These are phyloP conservation scores for Andrena hattorfiana DNA, from an alignment of 2,888 invertebrate species.

Conservation along the genomic window DNA sequence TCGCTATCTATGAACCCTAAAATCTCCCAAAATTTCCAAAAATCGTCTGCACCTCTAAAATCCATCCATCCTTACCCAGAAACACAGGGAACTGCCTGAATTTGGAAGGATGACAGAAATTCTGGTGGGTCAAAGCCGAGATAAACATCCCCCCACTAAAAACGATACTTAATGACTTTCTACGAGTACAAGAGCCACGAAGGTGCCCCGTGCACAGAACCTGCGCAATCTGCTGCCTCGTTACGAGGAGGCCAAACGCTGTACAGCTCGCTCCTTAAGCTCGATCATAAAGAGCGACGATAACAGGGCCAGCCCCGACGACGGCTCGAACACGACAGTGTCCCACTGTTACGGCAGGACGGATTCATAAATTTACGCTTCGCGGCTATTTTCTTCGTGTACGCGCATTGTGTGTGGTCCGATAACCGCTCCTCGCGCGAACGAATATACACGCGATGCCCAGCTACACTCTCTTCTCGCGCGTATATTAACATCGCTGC, in stretches of 20 bases:
- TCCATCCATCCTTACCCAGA: not conserved
- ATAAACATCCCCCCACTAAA: constrained; percentile 42
- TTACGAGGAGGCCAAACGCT: constrained; percentile 52
- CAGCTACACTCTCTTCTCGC: not conserved
- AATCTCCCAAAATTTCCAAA: too few species aligned
- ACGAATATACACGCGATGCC: constrained; percentile 37
- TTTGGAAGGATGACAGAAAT: not conserved
- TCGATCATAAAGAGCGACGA: constrained; percentile 76
- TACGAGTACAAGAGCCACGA: constrained; percentile 9
- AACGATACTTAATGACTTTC: constrained; percentile 44
- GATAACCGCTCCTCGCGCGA: constrained; percentile 60
- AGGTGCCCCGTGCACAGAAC: constrained; percentile 28
- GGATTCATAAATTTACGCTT: constrained; percentile 73
- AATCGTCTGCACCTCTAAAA: not conserved
- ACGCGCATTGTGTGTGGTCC: constrained; percentile 67
- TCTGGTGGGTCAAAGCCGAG: not conserved
- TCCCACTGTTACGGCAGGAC: constrained; percentile 67
- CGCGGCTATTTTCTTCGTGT: constrained; percentile 64
- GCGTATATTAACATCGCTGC: constrained; percentile 52
- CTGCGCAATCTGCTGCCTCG: constrained; percentile 54
- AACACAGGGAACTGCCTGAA: not conserved
- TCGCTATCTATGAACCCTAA: too few species aligned
- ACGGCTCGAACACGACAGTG: constrained; percentile 61
- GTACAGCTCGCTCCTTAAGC: constrained; percentile 69
- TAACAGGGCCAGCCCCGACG: constrained; percentile 66